Evolutionary conservation across 1,140 invertebrate species (phyloP).

Genomic region (Cherax destructor): DNA sequence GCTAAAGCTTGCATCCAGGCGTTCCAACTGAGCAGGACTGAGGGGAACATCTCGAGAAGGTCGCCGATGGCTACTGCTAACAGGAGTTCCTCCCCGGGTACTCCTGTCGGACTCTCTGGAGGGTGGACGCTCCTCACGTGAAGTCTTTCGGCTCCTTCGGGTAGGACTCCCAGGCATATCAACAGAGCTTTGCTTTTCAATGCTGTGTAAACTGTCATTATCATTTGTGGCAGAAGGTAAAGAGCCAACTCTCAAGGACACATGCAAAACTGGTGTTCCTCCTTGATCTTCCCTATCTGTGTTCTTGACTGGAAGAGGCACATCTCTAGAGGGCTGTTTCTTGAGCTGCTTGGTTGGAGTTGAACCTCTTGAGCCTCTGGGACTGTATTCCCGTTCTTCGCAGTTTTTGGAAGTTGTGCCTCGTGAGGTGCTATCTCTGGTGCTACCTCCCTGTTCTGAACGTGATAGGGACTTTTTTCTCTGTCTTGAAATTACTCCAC

Average conservation of each 20-base stretch:
- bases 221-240: background rate
- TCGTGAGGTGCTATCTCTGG: background rate
- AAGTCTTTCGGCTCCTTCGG: constrained; percentile 5
- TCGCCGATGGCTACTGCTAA: constrained; percentile 15
- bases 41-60: constrained; percentile 63
- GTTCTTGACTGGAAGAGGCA: constrained; percentile 28
- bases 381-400: background rate
- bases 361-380: constrained; percentile 18
- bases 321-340: constrained; percentile 55
- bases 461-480: constrained; percentile 21
- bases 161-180: background rate
- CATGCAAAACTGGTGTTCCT: background rate
- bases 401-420: background rate
- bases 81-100: constrained; percentile 14
- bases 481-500: constrained; percentile 6
- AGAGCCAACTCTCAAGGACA: background rate
- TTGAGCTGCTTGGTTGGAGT: constrained; percentile 44
- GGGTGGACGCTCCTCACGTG: constrained; percentile 42
- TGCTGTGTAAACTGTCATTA: background rate
- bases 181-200: background rate
- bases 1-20: constrained; percentile 3
- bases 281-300: background rate
- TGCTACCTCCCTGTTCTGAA: background rate
- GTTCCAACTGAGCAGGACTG: constrained; percentile 39
- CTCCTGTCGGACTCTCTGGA: constrained; percentile 39